Evolutionary conservation across 2,888 invertebrate species (phyloP).

Genomic region (Apamea crenata): DNA sequence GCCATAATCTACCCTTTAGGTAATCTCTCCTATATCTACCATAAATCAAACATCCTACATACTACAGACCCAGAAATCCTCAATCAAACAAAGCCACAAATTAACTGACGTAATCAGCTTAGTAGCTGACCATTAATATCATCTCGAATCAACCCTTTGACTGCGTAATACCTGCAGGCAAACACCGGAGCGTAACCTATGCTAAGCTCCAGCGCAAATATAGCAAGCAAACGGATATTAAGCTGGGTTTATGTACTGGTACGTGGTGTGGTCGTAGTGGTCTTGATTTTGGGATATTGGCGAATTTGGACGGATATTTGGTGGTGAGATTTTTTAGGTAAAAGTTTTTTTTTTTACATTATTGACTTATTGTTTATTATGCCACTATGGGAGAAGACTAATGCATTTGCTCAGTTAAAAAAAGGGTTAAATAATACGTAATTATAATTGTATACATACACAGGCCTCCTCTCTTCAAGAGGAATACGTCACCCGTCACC

Average conservation of each 20-base stretch:
- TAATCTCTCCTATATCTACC: background rate
- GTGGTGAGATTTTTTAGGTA: background rate
- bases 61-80: constrained; percentile 31
- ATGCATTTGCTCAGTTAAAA: too few species aligned
- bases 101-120: constrained; percentile 82
- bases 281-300: constrained; percentile 31
- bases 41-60: background rate
- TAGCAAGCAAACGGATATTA: constrained; percentile 85
- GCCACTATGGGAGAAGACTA: background rate
- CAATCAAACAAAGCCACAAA: constrained; percentile 72
- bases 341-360: background rate
- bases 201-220: constrained; percentile 85
- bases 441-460: background rate
- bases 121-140: constrained; percentile 66
- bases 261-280: constrained; percentile 45
- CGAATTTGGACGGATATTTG: constrained; percentile 6
- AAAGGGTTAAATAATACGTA: background rate
- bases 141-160: constrained; percentile 81
- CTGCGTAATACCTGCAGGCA: constrained; percentile 75
- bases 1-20: too few species aligned
- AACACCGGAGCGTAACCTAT: constrained; percentile 77
- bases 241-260: constrained; percentile 80
- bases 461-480: too few species aligned
- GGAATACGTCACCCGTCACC: too few species aligned
- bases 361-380: background rate